Evolutionary conservation across 2,113 vertebrate species (phyloP).

Genomic region (Natator depressus): DNA sequence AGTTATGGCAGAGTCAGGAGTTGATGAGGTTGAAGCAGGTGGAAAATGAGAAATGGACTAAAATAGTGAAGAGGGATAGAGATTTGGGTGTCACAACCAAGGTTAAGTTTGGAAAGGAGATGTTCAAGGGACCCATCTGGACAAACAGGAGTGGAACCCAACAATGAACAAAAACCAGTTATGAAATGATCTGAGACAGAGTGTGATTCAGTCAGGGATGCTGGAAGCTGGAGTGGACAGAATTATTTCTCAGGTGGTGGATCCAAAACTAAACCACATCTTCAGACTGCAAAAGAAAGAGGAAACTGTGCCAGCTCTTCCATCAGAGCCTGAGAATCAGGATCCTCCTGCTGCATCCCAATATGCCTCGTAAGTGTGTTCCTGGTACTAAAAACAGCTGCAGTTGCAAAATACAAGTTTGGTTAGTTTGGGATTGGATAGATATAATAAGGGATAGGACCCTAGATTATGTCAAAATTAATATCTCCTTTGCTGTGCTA

Average conservation of each 20-base stretch:
- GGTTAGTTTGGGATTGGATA: neutral
- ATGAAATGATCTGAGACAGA: constrained; percentile 92
- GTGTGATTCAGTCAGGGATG: constrained; percentile 96
- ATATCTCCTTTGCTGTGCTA: neutral
- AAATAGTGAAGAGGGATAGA: neutral
- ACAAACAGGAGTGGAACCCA: constrained; percentile 96
- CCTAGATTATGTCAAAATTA: neutral
- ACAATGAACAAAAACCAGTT: constrained; percentile 98
- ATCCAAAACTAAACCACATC: constrained; percentile 91
- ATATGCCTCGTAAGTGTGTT: constrained; percentile 86
- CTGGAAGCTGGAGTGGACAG: constrained; percentile 93
- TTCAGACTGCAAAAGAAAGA: constrained; percentile 90
- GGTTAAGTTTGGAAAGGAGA: neutral
- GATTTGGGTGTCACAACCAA: neutral
- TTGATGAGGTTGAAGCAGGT: neutral
- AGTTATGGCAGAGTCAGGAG: neutral
- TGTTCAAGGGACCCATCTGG: constrained; percentile 82
- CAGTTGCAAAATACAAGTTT: constrained; percentile 25
- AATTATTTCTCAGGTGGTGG: constrained; percentile 96
- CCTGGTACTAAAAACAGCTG: constrained; percentile 37
- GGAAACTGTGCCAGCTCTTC: no score
- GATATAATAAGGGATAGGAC: neutral
- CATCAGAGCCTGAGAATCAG: constrained; percentile 63
- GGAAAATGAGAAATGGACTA: neutral
- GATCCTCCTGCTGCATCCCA: constrained; percentile 83